These are phyloP conservation scores for Globicephala melas DNA, from an alignment of 2,113 vertebrate genomes.

Conservation along the genomic window DNA sequence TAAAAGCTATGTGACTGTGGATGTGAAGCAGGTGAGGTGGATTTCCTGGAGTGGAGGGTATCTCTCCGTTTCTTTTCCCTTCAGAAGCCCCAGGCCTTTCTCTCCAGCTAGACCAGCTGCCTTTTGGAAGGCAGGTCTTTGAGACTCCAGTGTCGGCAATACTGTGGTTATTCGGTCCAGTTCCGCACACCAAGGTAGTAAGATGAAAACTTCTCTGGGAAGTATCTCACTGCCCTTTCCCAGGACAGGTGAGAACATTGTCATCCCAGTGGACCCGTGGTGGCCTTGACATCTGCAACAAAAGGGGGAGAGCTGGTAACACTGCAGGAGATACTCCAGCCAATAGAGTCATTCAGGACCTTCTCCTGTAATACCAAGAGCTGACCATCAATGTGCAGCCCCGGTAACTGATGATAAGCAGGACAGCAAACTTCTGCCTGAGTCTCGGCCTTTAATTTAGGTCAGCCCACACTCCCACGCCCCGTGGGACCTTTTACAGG, in stretches of 20 bases:
- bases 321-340: background rate
- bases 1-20: background rate
- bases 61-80: background rate
- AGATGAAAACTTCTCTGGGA: background rate
- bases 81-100: background rate
- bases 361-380: background rate
- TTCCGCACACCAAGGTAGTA: background rate
- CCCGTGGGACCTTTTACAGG: background rate
- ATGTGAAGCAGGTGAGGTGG: background rate
- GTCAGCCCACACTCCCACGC: too few species aligned
- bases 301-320: background rate
- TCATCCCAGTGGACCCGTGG: background rate
- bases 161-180: too few species aligned
- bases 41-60: background rate
- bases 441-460: background rate
- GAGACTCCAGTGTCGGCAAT: background rate
- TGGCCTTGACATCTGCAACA: background rate
- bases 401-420: background rate
- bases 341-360: background rate
- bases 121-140: background rate
- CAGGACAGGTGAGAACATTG: background rate
- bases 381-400: background rate
- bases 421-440: background rate
- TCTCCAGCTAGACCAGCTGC: background rate
- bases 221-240: background rate